Evolutionary conservation across 2,113 vertebrate species (phyloP).

Genomic region (Megalops atlanticus): DNA sequence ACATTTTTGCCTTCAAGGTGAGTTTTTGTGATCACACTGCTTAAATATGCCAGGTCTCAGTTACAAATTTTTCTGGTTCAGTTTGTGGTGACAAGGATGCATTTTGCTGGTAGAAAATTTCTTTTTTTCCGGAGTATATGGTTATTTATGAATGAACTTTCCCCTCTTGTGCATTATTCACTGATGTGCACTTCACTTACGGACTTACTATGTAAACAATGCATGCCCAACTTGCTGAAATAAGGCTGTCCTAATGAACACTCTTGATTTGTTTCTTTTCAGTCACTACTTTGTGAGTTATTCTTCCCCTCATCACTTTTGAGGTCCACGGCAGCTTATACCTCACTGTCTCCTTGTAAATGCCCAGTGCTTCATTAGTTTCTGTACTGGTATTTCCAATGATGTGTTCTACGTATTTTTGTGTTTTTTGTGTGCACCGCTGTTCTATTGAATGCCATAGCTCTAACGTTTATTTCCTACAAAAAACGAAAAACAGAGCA

Average conservation of each 20-base stretch:
- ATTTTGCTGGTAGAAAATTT: neutral
- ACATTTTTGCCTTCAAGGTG: no score
- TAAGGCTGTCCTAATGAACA: neutral
- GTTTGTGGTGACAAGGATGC: no score
- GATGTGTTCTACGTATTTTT: neutral
- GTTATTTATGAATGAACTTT: neutral
- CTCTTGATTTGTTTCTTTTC: neutral
- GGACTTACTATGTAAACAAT: neutral
- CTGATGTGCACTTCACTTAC: neutral
- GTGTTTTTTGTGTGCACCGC: neutral
- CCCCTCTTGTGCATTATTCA: no score
- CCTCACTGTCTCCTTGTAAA: neutral
- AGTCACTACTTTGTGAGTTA: neutral
- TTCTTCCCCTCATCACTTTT: neutral
- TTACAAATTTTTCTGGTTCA: no score
- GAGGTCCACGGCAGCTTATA: neutral
- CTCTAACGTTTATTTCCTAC: conserved; percentile 3
- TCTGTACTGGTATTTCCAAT: neutral
- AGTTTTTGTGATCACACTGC: no score
- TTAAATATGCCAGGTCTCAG: no score
- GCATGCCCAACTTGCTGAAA: neutral
- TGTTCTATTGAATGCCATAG: neutral
- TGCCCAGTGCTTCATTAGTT: neutral
- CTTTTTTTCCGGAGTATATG: no score
- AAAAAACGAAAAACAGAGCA: conserved; percentile 6